Percentiles rank a stretch among this genome's conserved stretches.
phyloP scores from a whole-genome alignment of 2,888 invertebrate genomes.

The Ceramica pisi region DNA sequence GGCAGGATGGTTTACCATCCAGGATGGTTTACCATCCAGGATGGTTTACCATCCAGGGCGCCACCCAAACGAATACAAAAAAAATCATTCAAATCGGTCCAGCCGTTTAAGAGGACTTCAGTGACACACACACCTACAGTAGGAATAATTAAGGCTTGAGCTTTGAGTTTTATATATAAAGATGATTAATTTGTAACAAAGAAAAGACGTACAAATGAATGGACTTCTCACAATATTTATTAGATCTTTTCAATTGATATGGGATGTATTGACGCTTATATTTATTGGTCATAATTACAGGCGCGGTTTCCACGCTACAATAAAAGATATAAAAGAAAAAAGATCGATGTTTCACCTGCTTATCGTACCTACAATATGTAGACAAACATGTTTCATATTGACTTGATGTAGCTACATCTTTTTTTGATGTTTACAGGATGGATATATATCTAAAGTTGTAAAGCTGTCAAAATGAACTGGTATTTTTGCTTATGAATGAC shows the following conservation, averaged over 20 bases:
- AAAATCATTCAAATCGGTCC: too few relatives aligned
- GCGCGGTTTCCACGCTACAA: slow-evolving; percentile 37
- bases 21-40: too few relatives aligned
- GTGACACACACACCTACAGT: too few relatives aligned
- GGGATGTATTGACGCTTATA: slow-evolving; percentile 47
- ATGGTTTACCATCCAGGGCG: too few relatives aligned
- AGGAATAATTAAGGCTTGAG: too few relatives aligned
- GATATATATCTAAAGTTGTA: neutral
- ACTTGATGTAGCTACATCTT: slow-evolving; percentile 9
- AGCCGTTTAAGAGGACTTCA: too few relatives aligned
- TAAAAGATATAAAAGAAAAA: slow-evolving; percentile 25
- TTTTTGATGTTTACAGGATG: slow-evolving; percentile 11
- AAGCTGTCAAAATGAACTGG: neutral
- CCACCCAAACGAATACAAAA: too few relatives aligned
- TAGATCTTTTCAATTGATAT: slow-evolving; percentile 50
- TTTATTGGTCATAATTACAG: slow-evolving; percentile 63
- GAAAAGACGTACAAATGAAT: slow-evolving; percentile 18
- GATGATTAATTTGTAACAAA: slow-evolving; percentile 37
- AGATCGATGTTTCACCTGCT: slow-evolving; percentile 37
- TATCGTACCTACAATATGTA: slow-evolving; percentile 21
- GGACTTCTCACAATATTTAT: slow-evolving; percentile 42
- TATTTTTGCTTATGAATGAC: too few relatives aligned
- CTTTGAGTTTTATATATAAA: too few relatives aligned
- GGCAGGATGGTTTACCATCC: too few relatives aligned
- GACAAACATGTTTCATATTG: slow-evolving; percentile 36